Conservation (phyloP, 2,797 vertebrate genomes). For the Enoplosus armatus region DNA sequence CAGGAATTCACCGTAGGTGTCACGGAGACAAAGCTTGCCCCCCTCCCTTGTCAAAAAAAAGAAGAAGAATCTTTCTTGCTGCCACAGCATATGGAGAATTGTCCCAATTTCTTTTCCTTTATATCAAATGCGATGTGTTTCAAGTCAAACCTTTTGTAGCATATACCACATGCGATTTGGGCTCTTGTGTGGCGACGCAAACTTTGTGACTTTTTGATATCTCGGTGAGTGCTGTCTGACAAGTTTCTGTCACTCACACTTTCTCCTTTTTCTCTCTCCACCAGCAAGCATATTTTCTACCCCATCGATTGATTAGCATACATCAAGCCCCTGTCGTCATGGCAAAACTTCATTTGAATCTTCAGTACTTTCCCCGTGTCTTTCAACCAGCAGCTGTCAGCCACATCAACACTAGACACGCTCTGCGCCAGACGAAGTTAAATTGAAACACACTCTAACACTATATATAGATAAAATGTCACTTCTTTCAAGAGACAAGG, state of each 20-base stretch:
- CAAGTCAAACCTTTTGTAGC: constrained; percentile 76
- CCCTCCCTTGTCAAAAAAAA: constrained; percentile 60
- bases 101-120: constrained; percentile 79
- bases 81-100: constrained; percentile 77
- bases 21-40: constrained; percentile 64
- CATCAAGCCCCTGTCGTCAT: constrained; percentile 79
- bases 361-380: constrained; percentile 74
- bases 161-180: constrained; percentile 78
- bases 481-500: constrained; percentile 80
- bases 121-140: constrained; percentile 71
- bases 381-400: constrained; percentile 87
- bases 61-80: constrained; percentile 54
- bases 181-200: constrained; percentile 77
- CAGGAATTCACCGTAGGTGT: constrained; percentile 76
- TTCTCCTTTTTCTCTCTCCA: constrained; percentile 45
- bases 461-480: constrained; percentile 88
- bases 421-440: constrained; percentile 78
- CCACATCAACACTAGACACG: constrained; percentile 78
- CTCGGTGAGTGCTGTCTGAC: constrained; percentile 75
- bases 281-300: constrained; percentile 71
- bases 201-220: constrained; percentile 83
- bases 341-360: constrained; percentile 82
- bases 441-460: constrained; percentile 82
- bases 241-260: constrained; percentile 80
- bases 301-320: constrained; percentile 84